Percentiles rank a stretch among this genome's conserved stretches.
phyloP scores from a whole-genome alignment of 2,113 vertebrate species.

The Numenius arquata region DNA sequence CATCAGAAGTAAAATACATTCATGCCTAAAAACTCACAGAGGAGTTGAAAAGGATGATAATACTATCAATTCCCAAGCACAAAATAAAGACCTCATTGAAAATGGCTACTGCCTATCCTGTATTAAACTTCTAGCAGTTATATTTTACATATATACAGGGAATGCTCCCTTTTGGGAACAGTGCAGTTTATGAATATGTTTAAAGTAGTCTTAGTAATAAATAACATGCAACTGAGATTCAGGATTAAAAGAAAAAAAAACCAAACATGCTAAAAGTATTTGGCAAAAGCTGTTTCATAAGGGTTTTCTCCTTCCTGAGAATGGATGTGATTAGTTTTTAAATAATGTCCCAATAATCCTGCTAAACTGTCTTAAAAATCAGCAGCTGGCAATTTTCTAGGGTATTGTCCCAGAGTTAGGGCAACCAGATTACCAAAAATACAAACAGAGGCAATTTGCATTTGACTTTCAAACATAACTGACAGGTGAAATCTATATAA shows the following conservation, averaged over 20 bases:
- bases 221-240: neutral
- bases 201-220: neutral
- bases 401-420: neutral
- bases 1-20: neutral
- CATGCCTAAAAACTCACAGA: neutral
- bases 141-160: neutral
- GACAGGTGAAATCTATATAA: neutral
- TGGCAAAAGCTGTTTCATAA: neutral
- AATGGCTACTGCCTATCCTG: neutral
- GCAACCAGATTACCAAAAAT: neutral
- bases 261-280: neutral
- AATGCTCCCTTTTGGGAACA: neutral
- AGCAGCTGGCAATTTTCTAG: neutral
- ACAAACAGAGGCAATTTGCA: neutral
- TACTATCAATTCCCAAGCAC: neutral
- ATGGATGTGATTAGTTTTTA: neutral
- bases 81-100: neutral
- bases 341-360: neutral
- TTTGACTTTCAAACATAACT: slow-evolving; percentile 26
- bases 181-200: neutral
- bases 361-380: neutral
- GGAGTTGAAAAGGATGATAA: neutral
- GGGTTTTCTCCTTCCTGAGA: neutral
- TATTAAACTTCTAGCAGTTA: neutral
- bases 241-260: neutral